These are phyloP conservation scores for Microplitis demolitor DNA, from an alignment of 1,140 invertebrate genomes.

Conservation along the genomic window DNA sequence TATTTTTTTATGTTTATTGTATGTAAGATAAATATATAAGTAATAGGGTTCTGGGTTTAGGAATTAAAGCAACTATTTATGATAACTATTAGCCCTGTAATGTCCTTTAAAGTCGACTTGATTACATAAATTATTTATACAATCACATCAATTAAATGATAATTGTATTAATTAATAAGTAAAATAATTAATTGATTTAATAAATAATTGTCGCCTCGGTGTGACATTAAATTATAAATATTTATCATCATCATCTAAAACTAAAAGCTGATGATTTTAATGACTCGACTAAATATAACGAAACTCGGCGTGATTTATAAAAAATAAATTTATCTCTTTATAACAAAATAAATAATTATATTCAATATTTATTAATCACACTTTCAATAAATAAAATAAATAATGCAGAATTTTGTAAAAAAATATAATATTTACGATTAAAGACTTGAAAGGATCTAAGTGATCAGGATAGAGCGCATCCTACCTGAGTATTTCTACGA, in stretches of 20 bases:
- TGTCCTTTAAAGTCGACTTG: slow-evolving; percentile 4
- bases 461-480: slow-evolving; percentile 49
- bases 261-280: slow-evolving; percentile 15
- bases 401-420: not conserved
- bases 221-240: slow-evolving; percentile 15
- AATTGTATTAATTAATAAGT: too few species aligned
- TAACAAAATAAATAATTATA: too few species aligned
- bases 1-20: not conserved
- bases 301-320: not conserved
- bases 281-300: slow-evolving; percentile 5
- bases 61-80: slow-evolving; percentile 16
- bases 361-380: too few species aligned
- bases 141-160: not conserved
- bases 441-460: not conserved
- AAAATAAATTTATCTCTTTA: not conserved
- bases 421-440: slow-evolving; percentile 2
- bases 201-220: slow-evolving; percentile 18
- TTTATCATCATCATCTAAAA: not conserved
- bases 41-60: not conserved
- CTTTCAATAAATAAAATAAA: not conserved
- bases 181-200: not conserved
- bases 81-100: slow-evolving; percentile 12
- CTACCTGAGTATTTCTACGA: slow-evolving; percentile 62
- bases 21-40: not conserved
- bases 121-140: slow-evolving; percentile 10